Base-by-base conservation (phyloP, 2,888 invertebrate genomes). In the Aproaerema taeniolella region DNA sequence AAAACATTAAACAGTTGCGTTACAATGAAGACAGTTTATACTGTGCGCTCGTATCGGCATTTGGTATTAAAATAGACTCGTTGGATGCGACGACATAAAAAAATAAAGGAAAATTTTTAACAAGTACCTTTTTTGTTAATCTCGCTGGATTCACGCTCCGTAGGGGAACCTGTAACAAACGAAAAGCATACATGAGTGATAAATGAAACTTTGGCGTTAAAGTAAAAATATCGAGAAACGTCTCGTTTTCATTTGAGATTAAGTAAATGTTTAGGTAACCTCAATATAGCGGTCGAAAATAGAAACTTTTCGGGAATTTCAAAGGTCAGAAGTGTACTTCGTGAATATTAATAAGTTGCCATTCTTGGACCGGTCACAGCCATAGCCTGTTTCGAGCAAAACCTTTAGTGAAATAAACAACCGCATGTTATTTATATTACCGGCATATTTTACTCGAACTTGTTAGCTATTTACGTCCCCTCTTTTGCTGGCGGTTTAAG, bases 101-200 rank as follows among this genome's bases (percentile, higher is more conserved):
- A n/a, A n/a, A n/a, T n/a, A n/a, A n/a, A n/a, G n/a, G n/a, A n/a
- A n/a, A n/a, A n/a, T n/a, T n/a, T n/a, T n/a, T n/a, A n/a, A n/a
- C n/a, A n/a, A n/a, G n/a, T 77, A 85, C 85, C 83, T 83, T 83
- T 83, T 61, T 83, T 81, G 56, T 58, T 78, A 62, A 67, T 74
- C 59, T 85, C 85, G 57, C 53, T 58, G 52, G 77, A 46, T 58
- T 80, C 83, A 36, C 71, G 65, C 55, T 80, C 83, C 46, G 78
- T 80, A 35, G 85, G 68, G 48, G 76, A 71, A 55, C 75, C 83
- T 85, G 76, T 32, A 82, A 80, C 63, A 70, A 69, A 38, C 50
- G 41, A 61, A 31, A 20, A 20, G 7, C n/a, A n/a, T n/a, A n/a
- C n/a, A n/a, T n/a, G n/a, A 20, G 7, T 20, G 20, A 6, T 20